A percentile compares a stretch with the other conserved stretches of the same genome.
These are phyloP conservation scores for Lepidostoma basale DNA, from an alignment of 1,140 invertebrate genomes.

Conservation along the genomic window DNA sequence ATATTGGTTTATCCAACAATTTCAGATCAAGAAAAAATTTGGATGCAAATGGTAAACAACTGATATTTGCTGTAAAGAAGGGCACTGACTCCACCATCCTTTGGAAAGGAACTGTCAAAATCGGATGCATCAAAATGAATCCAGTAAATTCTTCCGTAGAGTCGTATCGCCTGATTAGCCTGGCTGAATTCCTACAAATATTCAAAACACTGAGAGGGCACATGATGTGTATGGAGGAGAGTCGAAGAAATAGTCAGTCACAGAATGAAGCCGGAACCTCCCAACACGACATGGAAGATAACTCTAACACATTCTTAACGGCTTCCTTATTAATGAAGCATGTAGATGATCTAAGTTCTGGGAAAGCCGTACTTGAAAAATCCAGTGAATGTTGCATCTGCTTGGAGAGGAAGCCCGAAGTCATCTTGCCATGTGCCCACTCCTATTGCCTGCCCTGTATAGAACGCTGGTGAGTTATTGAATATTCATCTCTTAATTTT, in stretches of 20 bases:
- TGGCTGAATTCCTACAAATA: slow-evolving; percentile 66
- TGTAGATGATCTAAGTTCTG: slow-evolving; percentile 45
- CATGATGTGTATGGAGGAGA: slow-evolving; percentile 46
- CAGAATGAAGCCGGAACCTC: slow-evolving; percentile 7
- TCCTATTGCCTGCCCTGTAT: slow-evolving; percentile 72
- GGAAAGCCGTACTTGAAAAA: slow-evolving; percentile 42
- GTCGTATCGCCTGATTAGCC: slow-evolving; percentile 63
- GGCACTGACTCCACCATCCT: slow-evolving; percentile 68
- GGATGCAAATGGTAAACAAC: slow-evolving; percentile 65
- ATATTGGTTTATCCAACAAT: neutral
- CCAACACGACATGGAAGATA: slow-evolving; percentile 17
- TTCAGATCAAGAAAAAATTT: slow-evolving; percentile 64
- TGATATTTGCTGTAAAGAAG: slow-evolving; percentile 70
- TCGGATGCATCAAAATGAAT: slow-evolving; percentile 70
- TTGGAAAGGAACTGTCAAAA: slow-evolving; percentile 72
- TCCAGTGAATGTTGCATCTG: slow-evolving; percentile 72
- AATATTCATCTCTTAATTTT: slow-evolving; percentile 1
- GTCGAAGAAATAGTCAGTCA: slow-evolving; percentile 39
- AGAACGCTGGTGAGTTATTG: slow-evolving; percentile 68
- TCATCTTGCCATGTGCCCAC: slow-evolving; percentile 71
- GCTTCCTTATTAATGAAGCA: slow-evolving; percentile 52
- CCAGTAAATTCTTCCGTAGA: slow-evolving; percentile 59
- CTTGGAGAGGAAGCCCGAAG: slow-evolving; percentile 70
- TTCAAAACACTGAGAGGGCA: slow-evolving; percentile 57
- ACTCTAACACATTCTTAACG: slow-evolving; percentile 42